These are phyloP conservation scores for Myotis pilosus DNA, from an alignment of 2,797 vertebrate species.

Conservation along the genomic window DNA sequence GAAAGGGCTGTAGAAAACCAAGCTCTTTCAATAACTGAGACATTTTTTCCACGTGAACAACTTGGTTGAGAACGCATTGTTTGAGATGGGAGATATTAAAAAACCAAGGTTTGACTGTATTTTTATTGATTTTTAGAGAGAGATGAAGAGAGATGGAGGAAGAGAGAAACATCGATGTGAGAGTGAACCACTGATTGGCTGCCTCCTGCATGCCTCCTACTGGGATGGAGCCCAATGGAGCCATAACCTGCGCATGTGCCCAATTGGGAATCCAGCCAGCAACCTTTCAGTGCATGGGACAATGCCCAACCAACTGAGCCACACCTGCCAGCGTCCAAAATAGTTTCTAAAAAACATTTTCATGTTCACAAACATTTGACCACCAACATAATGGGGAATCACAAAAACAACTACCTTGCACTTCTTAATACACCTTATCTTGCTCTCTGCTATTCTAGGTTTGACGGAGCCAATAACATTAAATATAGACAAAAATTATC, in stretches of 20 bases:
- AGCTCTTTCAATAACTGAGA: not conserved
- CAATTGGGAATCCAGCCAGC: not conserved
- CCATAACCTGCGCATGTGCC: not conserved
- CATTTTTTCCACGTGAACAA: not conserved
- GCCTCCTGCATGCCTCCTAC: not conserved
- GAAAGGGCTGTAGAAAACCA: not conserved
- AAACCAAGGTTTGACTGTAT: too few relatives aligned
- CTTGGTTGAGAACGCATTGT: not conserved
- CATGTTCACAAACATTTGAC: conserved; percentile 40
- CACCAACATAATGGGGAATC: not conserved
- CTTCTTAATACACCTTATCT: conserved; percentile 16
- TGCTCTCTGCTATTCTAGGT: conserved; percentile 4
- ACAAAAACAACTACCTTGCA: conserved; percentile 6
- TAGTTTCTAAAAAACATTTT: conserved; percentile 56
- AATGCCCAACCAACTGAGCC: not conserved
- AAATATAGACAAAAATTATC: conserved; percentile 49
- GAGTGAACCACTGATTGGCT: not conserved
- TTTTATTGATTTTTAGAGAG: not conserved
- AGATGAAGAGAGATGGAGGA: not conserved
- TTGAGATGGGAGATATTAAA: too few relatives aligned
- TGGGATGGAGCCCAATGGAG: too few relatives aligned
- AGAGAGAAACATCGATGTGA: not conserved
- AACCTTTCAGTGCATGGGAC: not conserved
- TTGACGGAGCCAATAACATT: conserved; percentile 4
- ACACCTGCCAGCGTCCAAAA: not conserved